Conservation (phyloP, 2,797 vertebrate species). For the Xenopus petersii region DNA sequence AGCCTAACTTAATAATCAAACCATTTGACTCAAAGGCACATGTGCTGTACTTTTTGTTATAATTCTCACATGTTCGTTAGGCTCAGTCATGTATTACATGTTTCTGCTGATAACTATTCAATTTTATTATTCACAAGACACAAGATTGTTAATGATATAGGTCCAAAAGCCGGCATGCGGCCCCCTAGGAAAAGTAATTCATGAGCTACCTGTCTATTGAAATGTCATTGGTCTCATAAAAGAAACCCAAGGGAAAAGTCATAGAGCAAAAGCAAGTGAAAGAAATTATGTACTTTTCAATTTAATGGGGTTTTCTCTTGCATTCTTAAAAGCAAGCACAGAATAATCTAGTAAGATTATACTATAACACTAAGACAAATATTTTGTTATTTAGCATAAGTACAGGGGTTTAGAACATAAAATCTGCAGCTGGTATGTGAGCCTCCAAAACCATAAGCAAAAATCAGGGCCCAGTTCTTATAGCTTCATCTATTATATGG, state of each 20-base stretch:
- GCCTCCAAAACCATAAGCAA: too few relatives aligned
- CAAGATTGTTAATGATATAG: constrained; percentile 54
- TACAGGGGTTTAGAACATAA: too few relatives aligned
- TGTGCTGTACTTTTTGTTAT: background rate
- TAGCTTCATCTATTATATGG: too few relatives aligned
- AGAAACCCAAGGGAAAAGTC: constrained; percentile 42
- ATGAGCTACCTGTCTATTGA: constrained; percentile 56
- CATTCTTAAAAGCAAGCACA: constrained; percentile 16
- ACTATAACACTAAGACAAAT: background rate
- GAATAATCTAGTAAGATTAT: constrained; percentile 5
- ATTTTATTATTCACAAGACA: constrained; percentile 48
- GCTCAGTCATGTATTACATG: constrained; percentile 33
- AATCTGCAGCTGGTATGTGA: too few relatives aligned
- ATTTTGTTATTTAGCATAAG: background rate
- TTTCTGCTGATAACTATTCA: constrained; percentile 47
- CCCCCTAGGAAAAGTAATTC: constrained; percentile 52
- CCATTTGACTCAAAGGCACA: background rate
- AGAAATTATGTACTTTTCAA: constrained; percentile 35
- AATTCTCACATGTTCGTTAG: constrained; percentile 18
- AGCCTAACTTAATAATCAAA: too few relatives aligned
- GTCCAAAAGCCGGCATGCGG: constrained; percentile 47
- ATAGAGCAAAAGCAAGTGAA: constrained; percentile 28
- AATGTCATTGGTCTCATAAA: constrained; percentile 51
- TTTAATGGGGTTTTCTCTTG: background rate
- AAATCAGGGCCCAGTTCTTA: too few relatives aligned